These are phyloP conservation scores for Dioctria rufipes DNA, from an alignment of 2,888 invertebrate species.

Conservation along the genomic window DNA sequence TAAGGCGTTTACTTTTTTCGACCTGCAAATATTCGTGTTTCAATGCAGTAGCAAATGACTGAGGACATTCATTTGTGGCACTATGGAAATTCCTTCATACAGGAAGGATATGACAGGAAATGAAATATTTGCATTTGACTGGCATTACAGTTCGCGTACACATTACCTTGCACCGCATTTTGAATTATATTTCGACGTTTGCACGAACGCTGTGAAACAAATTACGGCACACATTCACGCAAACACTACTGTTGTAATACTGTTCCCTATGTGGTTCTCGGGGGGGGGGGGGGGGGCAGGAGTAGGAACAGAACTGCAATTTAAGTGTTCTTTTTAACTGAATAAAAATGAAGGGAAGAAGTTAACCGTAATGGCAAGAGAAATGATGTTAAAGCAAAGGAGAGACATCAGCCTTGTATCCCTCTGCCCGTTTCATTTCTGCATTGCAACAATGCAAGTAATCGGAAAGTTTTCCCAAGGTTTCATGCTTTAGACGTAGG, in stretches of 20 bases:
- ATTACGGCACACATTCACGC: slow-evolving; percentile 37
- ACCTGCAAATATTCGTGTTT: slow-evolving; percentile 7
- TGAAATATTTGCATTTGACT: slow-evolving; percentile 47
- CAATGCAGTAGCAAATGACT: slow-evolving; percentile 28
- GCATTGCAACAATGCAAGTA: slow-evolving; percentile 40
- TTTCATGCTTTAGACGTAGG: neutral
- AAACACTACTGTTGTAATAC: neutral
- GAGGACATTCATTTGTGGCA: slow-evolving; percentile 30
- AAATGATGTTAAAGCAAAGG: neutral
- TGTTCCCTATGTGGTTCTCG: too few species aligned
- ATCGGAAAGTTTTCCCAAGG: slow-evolving; percentile 34
- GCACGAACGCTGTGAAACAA: slow-evolving; percentile 41
- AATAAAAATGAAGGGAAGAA: slow-evolving; percentile 21
- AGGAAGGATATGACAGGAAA: slow-evolving; percentile 41
- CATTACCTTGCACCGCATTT: slow-evolving; percentile 21
- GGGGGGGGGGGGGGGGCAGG: too few species aligned
- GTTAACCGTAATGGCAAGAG: slow-evolving; percentile 9
- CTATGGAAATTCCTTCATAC: slow-evolving; percentile 21
- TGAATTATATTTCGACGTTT: slow-evolving; percentile 47
- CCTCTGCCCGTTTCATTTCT: neutral
- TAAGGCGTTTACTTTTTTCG: neutral
- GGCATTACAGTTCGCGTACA: slow-evolving; percentile 43
- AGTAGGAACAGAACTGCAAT: neutral
- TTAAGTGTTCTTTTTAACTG: slow-evolving; percentile 15
- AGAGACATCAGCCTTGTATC: neutral